These are phyloP conservation scores for Pseudorhombus dupliciocellatus DNA, from an alignment of 2,113 vertebrate genomes.

Conservation along the genomic window DNA sequence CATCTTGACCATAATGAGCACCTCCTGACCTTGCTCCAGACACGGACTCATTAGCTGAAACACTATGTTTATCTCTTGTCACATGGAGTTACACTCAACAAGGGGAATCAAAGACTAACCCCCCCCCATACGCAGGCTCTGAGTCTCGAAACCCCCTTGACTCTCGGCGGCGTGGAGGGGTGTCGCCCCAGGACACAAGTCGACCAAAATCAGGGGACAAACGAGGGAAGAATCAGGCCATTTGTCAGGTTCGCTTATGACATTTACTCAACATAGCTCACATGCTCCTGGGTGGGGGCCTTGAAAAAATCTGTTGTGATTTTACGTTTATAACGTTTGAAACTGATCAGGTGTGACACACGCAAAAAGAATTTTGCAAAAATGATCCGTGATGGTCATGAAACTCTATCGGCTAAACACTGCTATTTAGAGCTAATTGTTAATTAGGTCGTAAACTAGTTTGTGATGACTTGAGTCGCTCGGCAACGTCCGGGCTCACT, in stretches of 20 bases:
- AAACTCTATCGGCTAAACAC: no score
- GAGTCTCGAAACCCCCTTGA: slow-evolving; percentile 1
- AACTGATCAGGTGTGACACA: no score
- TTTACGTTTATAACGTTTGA: no score
- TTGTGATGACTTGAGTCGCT: no score
- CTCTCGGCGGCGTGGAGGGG: background rate
- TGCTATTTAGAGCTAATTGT: no score
- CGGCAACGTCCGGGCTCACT: no score
- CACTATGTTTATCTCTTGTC: slow-evolving; percentile 66
- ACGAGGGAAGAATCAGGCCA: slow-evolving; percentile 11
- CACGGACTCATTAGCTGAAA: slow-evolving; percentile 61
- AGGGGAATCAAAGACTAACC: slow-evolving; percentile 18
- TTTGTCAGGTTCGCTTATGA: slow-evolving; percentile 15
- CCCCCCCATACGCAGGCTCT: slow-evolving; percentile 3
- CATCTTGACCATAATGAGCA: slow-evolving; percentile 43
- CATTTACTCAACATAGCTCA: background rate
- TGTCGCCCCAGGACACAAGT: slow-evolving; percentile 22
- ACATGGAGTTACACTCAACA: slow-evolving; percentile 59
- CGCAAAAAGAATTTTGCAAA: no score
- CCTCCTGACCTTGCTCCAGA: slow-evolving; percentile 52
- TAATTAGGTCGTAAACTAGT: no score
- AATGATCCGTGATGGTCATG: no score
- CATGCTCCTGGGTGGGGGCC: no score
- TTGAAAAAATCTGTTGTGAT: no score
- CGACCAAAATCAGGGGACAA: slow-evolving; percentile 23